Evolutionary conservation across 1,140 invertebrate species (phyloP).

Genomic region (Diorhabda elongata): DNA sequence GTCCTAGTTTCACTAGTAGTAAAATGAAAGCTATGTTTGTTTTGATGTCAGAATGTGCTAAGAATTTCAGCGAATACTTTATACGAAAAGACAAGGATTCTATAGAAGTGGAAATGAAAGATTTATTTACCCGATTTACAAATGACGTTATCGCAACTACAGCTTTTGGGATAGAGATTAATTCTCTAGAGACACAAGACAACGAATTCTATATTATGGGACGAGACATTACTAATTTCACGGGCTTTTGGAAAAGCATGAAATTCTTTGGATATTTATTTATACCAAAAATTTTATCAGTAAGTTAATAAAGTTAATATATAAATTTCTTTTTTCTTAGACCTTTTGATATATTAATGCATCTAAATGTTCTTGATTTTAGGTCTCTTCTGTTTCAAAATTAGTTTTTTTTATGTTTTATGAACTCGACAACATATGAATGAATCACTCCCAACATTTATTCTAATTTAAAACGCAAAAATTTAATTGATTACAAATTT

Average conservation of each 20-base stretch:
- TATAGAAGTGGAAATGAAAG: slow-evolving; percentile 30
- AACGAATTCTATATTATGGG: slow-evolving; percentile 44
- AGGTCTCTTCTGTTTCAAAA: no score
- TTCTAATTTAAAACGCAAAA: no score
- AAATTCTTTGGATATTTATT: slow-evolving; percentile 15
- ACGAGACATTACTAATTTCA: slow-evolving; percentile 34
- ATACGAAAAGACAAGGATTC: slow-evolving; percentile 19
- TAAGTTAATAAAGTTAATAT: background rate
- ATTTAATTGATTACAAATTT: no score
- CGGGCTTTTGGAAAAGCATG: slow-evolving; percentile 32
- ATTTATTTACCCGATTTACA: slow-evolving; percentile 29
- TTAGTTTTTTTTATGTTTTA: no score
- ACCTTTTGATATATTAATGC: no score
- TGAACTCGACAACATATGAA: no score
- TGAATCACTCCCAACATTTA: no score
- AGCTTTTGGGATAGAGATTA: slow-evolving; percentile 45
- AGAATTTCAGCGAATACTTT: slow-evolving; percentile 30
- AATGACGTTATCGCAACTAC: slow-evolving; percentile 46
- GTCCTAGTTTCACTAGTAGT: slow-evolving; percentile 45
- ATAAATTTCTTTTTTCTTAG: no score
- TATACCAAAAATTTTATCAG: slow-evolving; percentile 14
- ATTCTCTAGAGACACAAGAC: slow-evolving; percentile 40
- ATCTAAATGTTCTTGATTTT: no score
- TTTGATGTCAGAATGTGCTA: slow-evolving; percentile 31
- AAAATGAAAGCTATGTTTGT: slow-evolving; percentile 46